A percentile compares a stretch with the other conserved stretches of the same genome.
These are phyloP conservation scores for Cephus rjabovi DNA, from an alignment of 2,888 invertebrate genomes.

Conservation along the genomic window DNA sequence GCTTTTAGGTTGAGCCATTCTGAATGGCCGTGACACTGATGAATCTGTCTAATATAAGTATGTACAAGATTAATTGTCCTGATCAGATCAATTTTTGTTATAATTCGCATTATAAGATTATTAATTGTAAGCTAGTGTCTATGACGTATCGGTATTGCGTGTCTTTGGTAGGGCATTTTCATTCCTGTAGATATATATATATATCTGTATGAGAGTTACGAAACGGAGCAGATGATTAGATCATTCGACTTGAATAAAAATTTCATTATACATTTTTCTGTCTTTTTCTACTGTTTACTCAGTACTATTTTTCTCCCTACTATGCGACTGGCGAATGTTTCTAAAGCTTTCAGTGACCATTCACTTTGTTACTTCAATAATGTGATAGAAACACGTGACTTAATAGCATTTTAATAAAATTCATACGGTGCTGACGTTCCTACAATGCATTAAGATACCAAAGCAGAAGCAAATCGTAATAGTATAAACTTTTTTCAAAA, in stretches of 20 bases:
- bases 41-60: background rate
- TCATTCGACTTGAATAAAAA: background rate
- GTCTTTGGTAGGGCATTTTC: background rate
- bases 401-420: background rate
- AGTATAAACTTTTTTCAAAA: no score
- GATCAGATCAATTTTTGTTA: background rate
- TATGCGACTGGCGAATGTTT: background rate
- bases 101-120: background rate
- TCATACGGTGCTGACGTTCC: background rate
- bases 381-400: background rate
- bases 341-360: background rate
- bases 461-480: no score
- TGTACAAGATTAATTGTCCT: background rate
- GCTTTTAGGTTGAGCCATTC: background rate
- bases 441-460: background rate
- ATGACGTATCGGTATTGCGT: background rate
- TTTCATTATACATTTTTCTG: background rate
- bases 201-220: background rate
- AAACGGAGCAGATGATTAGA: background rate
- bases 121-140: background rate
- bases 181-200: background rate
- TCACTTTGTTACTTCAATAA: background rate
- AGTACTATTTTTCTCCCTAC: background rate
- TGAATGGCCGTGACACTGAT: background rate
- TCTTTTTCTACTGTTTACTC: background rate